phyloP scores from a whole-genome alignment of 2,797 vertebrate species.

The Lates japonicus region DNA sequence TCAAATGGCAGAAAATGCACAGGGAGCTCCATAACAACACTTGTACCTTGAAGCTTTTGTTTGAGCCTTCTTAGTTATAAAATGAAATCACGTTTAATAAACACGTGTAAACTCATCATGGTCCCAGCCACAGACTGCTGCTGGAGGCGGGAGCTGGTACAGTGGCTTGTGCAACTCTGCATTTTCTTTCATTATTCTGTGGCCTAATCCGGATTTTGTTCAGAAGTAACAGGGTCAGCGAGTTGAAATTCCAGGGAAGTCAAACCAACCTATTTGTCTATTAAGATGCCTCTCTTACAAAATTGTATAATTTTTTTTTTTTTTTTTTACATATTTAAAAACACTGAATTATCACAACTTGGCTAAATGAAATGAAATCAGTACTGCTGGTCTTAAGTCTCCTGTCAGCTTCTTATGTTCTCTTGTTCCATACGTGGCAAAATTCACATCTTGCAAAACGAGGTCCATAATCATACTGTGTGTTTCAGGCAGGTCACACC shows the following conservation, averaged over 20 bases:
- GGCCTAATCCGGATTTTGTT: conserved; percentile 66
- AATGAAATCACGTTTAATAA: neutral
- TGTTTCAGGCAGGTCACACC: neutral
- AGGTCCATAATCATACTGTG: neutral
- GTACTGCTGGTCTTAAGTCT: neutral
- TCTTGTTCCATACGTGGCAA: neutral
- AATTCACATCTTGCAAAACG: neutral
- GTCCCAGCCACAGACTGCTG: neutral
- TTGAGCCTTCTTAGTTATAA: neutral
- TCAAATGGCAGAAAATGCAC: neutral
- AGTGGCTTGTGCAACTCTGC: conserved; percentile 62
- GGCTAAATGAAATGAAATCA: neutral
- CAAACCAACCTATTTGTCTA: conserved; percentile 2
- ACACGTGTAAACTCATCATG: neutral
- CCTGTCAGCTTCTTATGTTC: neutral
- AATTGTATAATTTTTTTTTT: too few relatives aligned
- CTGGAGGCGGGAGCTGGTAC: conserved; percentile 13
- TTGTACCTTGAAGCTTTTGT: neutral
- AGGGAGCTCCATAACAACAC: neutral
- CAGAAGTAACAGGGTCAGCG: conserved; percentile 37
- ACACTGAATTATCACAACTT: neutral
- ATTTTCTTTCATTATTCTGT: conserved; percentile 62
- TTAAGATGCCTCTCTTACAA: neutral
- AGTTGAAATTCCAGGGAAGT: conserved; percentile 40
- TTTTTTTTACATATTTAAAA: neutral